Conservation (phyloP, 2,113 vertebrate genomes). For the Isichthys henryi region DNA sequence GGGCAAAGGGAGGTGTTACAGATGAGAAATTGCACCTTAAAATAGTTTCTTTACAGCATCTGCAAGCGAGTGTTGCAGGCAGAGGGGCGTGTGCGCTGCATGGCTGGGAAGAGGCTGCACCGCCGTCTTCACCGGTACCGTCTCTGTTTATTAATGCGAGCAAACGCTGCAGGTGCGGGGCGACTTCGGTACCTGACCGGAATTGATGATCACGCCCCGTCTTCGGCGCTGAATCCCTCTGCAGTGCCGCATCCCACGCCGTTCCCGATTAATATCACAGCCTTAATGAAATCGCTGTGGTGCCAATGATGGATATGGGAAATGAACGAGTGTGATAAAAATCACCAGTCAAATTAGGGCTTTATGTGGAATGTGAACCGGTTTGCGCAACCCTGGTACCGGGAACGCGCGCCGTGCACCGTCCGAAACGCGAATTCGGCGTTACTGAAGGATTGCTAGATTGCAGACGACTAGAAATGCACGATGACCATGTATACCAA, state of each 20-base stretch:
- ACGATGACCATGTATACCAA: background rate
- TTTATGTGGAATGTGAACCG: background rate
- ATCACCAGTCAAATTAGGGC: background rate
- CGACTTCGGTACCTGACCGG: background rate
- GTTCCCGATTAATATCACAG: background rate
- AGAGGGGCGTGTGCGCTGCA: slow-evolving; percentile 26
- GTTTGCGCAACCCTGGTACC: background rate
- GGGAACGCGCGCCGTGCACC: background rate
- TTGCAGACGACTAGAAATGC: background rate
- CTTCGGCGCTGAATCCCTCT: background rate
- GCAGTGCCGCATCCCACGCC: background rate
- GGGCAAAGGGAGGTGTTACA: background rate
- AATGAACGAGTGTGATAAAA: background rate
- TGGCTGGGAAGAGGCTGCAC: background rate
- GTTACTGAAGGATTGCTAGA: background rate
- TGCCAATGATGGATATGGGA: background rate
- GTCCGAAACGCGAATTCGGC: background rate
- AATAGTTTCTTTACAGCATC: background rate
- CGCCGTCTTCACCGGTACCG: slow-evolving; percentile 6
- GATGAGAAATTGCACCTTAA: background rate
- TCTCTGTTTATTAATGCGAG: background rate
- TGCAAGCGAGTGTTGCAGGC: background rate
- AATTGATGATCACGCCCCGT: background rate
- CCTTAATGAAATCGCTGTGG: background rate
- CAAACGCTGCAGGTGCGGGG: slow-evolving; percentile 14